phyloP scores from a whole-genome alignment of 2,113 vertebrate genomes.

The Chaenocephalus aceratus region DNA sequence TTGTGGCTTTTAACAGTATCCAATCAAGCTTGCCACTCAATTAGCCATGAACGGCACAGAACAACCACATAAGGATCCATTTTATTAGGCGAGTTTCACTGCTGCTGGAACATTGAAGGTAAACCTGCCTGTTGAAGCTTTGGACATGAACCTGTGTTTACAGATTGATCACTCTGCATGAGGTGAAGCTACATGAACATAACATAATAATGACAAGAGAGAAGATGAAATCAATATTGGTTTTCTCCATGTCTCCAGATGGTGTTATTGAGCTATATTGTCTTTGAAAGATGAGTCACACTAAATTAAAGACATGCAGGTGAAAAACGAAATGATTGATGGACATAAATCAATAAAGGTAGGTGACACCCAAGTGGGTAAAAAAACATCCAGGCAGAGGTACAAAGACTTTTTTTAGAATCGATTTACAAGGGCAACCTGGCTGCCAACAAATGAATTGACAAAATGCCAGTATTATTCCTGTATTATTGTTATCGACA shows the following conservation, averaged over 20 bases:
- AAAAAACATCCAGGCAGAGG: slow-evolving; percentile 2
- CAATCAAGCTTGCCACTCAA: slow-evolving; percentile 73
- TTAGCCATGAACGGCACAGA: slow-evolving; percentile 55
- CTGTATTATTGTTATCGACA: slow-evolving; percentile 27
- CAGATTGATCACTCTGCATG: slow-evolving; percentile 1
- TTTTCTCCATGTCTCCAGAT: slow-evolving; percentile 47
- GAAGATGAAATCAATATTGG: slow-evolving; percentile 56
- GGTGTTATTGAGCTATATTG: slow-evolving; percentile 55
- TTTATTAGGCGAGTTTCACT: slow-evolving; percentile 39
- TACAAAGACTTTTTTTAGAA: slow-evolving; percentile 32
- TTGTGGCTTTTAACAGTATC: slow-evolving; percentile 72
- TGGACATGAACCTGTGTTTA: slow-evolving; percentile 1
- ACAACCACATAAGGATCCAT: slow-evolving; percentile 42
- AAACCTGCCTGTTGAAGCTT: slow-evolving; percentile 9
- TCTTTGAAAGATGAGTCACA: slow-evolving; percentile 46
- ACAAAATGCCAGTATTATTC: slow-evolving; percentile 1
- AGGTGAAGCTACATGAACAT: slow-evolving; percentile 4
- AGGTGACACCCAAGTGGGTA: slow-evolving; percentile 37
- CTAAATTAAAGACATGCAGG: slow-evolving; percentile 25
- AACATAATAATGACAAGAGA: slow-evolving; percentile 37
- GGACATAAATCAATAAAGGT: slow-evolving; percentile 43
- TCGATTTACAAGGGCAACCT: slow-evolving; percentile 12
- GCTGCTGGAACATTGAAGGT: background rate
- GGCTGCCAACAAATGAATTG: slow-evolving; percentile 20
- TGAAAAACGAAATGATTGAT: slow-evolving; percentile 34